Conservation (phyloP, 2,888 invertebrate genomes). For the Halictus quadricinctus region DNA sequence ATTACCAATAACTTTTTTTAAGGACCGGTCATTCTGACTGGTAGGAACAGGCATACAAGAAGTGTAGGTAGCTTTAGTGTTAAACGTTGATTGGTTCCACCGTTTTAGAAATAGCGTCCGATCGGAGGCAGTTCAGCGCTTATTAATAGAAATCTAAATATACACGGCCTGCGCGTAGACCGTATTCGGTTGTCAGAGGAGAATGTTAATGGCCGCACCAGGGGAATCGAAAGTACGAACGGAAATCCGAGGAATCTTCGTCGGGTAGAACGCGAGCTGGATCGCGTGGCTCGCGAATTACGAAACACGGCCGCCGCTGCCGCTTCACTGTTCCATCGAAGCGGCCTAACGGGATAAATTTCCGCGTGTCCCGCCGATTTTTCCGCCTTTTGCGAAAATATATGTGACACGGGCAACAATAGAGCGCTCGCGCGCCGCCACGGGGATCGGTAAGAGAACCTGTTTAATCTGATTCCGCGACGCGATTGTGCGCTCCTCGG, state of each 20-base stretch:
- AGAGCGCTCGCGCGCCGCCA: constrained; percentile 10
- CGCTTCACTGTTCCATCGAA: constrained; percentile 1
- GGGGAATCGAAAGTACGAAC: not conserved
- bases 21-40: too few species aligned
- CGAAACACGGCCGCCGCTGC: not conserved
- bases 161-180: not conserved
- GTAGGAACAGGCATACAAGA: too few species aligned
- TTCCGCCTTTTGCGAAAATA: constrained; percentile 13
- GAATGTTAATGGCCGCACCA: not conserved
- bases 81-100: not conserved
- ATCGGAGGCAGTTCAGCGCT: not conserved
- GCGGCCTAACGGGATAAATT: constrained; percentile 25
- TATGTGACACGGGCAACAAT: constrained; percentile 46
- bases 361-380: constrained; percentile 31
- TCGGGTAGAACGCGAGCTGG: not conserved
- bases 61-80: too few species aligned
- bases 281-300: not conserved
- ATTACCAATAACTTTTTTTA: too few species aligned
- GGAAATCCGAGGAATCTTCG: constrained; percentile 5
- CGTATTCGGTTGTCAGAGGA: not conserved
- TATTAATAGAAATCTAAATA: constrained; percentile 6
- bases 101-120: not conserved
- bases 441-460: constrained; percentile 35
- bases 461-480: constrained; percentile 61
- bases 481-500: constrained; percentile 61